Evolutionary conservation across 2,888 invertebrate genomes (phyloP).

Genomic region (Aleiodes leptofemur): DNA sequence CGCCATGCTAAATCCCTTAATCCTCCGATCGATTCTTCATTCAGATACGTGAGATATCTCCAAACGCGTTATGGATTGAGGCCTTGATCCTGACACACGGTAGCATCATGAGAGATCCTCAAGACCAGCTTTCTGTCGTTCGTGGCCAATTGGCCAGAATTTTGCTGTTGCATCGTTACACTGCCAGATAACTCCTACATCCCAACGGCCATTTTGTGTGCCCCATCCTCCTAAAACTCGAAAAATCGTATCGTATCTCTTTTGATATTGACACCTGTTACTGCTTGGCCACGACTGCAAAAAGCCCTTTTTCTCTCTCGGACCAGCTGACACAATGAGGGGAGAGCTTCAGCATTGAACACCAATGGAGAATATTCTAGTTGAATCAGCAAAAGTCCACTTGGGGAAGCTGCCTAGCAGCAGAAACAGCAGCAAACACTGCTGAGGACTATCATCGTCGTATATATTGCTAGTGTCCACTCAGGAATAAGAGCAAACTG

Average conservation of each 20-base stretch:
- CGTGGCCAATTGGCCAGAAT: slow-evolving; percentile 17
- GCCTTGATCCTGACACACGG: slow-evolving; percentile 44
- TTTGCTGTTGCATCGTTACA: slow-evolving; percentile 23
- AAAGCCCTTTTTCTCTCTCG: neutral
- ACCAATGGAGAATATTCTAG: slow-evolving; percentile 7
- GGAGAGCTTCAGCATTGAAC: neutral
- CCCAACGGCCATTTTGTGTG: no score
- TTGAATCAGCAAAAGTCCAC: slow-evolving; percentile 9
- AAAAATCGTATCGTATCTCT: slow-evolving; percentile 33
- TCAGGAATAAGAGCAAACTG: slow-evolving; percentile 37
- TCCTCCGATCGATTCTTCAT: slow-evolving; percentile 64
- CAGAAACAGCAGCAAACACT: slow-evolving; percentile 25
- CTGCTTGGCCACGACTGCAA: slow-evolving; percentile 8
- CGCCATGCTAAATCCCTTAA: slow-evolving; percentile 53
- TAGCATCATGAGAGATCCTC: slow-evolving; percentile 35
- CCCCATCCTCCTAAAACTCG: neutral
- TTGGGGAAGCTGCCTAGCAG: neutral
- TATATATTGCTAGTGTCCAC: slow-evolving; percentile 17
- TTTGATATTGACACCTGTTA: slow-evolving; percentile 52
- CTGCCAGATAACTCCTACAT: neutral
- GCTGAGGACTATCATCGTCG: neutral
- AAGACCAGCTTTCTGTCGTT: neutral
- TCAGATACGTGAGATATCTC: slow-evolving; percentile 59
- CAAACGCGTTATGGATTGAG: slow-evolving; percentile 45
- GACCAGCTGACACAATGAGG: slow-evolving; percentile 1